phyloP scores from a whole-genome alignment of 2,888 invertebrate species.

The Acrobasis repandana region DNA sequence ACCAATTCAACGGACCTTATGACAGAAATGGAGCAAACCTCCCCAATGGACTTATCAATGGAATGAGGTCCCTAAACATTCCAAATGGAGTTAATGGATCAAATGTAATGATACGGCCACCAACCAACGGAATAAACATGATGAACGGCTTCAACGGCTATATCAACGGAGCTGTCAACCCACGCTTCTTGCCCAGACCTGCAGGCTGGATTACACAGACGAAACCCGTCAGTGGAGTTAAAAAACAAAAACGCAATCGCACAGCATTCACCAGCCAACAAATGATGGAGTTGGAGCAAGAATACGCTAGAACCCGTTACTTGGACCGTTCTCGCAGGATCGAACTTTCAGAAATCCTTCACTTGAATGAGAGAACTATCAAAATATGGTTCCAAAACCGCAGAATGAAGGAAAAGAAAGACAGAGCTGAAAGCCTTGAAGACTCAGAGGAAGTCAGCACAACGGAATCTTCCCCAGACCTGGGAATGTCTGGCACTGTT shows the following conservation, averaged over 20 bases:
- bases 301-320: constrained; percentile 87
- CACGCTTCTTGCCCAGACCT: constrained; percentile 17
- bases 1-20: background rate
- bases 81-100: background rate
- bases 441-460: constrained; percentile 54
- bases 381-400: constrained; percentile 93
- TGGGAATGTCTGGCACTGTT: constrained; percentile 26
- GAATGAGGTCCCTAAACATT: background rate
- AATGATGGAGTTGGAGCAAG: constrained; percentile 88
- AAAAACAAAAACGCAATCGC: constrained; percentile 85
- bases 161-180: constrained; percentile 42
- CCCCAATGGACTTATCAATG: background rate
- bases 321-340: constrained; percentile 88
- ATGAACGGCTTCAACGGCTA: constrained; percentile 30
- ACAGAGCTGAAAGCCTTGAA: constrained; percentile 59
- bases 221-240: constrained; percentile 33
- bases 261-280: constrained; percentile 91
- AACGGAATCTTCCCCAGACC: constrained; percentile 48
- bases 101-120: background rate
- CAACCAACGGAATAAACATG: background rate
- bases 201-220: background rate
- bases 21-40: background rate
- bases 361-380: constrained; percentile 64
- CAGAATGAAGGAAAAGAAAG: constrained; percentile 88
- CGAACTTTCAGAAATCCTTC: constrained; percentile 69